phyloP scores from a whole-genome alignment of 2,888 invertebrate species.

The Pristionchus exspectatus region DNA sequence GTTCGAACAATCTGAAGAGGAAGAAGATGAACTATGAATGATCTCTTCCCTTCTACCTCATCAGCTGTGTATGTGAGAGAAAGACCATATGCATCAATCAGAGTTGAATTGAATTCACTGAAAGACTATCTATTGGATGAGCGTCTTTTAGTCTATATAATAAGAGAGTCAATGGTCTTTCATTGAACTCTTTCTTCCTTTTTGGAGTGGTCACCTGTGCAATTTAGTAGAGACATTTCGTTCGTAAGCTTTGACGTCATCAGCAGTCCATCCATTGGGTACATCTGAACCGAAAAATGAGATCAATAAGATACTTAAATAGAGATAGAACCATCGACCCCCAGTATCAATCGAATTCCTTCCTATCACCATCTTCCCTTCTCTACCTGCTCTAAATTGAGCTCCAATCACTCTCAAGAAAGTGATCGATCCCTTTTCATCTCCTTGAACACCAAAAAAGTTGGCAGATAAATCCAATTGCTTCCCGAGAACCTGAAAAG shows the following conservation, averaged over 20 bases:
- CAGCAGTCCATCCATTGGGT: slow-evolving; percentile 67
- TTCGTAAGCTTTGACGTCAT: slow-evolving; percentile 70
- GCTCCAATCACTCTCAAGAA: slow-evolving; percentile 47
- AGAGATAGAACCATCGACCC: background rate
- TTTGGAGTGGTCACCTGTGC: slow-evolving; percentile 64
- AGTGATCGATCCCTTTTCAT: slow-evolving; percentile 55
- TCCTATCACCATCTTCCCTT: background rate
- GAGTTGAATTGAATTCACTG: slow-evolving; percentile 67
- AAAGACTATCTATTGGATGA: slow-evolving; percentile 50
- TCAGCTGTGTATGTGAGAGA: slow-evolving; percentile 73
- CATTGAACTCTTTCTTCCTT: slow-evolving; percentile 22
- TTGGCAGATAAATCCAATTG: slow-evolving; percentile 74
- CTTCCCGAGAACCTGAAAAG: slow-evolving; percentile 64
- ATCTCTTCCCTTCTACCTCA: slow-evolving; percentile 57
- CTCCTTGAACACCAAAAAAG: slow-evolving; percentile 72
- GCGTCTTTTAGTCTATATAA: background rate
- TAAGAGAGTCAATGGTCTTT: slow-evolving; percentile 23
- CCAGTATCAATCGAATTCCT: background rate
- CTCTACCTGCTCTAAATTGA: slow-evolving; percentile 54
- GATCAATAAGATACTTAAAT: background rate
- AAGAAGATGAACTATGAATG: background rate
- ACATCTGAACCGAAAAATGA: slow-evolving; percentile 60
- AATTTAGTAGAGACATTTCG: slow-evolving; percentile 67
- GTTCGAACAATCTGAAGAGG: slow-evolving; percentile 68
- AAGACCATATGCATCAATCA: slow-evolving; percentile 66